A percentile compares a stretch with the other conserved stretches of the same genome.
These are phyloP conservation scores for Erynnis tages DNA, from an alignment of 2,888 invertebrate genomes.

Conservation along the genomic window DNA sequence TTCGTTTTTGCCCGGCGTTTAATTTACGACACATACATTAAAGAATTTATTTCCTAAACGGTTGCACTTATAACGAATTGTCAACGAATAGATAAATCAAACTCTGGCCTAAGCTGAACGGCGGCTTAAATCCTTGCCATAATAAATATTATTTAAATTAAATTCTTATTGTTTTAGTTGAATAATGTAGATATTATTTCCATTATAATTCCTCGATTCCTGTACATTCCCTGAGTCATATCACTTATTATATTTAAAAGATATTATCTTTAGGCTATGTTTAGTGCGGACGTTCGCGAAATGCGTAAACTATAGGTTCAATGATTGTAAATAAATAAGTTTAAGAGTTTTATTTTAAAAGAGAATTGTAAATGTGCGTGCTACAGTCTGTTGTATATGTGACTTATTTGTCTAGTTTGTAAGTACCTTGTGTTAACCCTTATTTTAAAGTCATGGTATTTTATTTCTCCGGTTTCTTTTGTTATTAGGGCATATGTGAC, in stretches of 20 bases:
- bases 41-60: constrained; percentile 22
- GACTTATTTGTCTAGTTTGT: constrained; percentile 53
- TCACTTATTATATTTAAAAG: constrained; percentile 61
- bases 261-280: constrained; percentile 56
- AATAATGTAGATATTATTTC: constrained; percentile 39
- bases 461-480: constrained; percentile 19
- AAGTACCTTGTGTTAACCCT: constrained; percentile 32
- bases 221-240: constrained; percentile 70
- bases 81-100: constrained; percentile 37
- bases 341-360: constrained; percentile 50
- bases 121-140: constrained; percentile 37
- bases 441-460: constrained; percentile 28
- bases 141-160: constrained; percentile 31
- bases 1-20: constrained; percentile 24
- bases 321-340: constrained; percentile 39
- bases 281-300: constrained; percentile 45
- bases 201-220: constrained; percentile 35
- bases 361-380: constrained; percentile 75
- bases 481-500: constrained; percentile 20
- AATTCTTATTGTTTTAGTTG: constrained; percentile 23
- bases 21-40: constrained; percentile 20
- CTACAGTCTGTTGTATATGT: constrained; percentile 72
- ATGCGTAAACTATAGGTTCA: constrained; percentile 37
- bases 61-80: constrained; percentile 29
- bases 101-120: constrained; percentile 56